Conservation (phyloP, 2,888 invertebrate species). For the Melipona bicolor region DNA sequence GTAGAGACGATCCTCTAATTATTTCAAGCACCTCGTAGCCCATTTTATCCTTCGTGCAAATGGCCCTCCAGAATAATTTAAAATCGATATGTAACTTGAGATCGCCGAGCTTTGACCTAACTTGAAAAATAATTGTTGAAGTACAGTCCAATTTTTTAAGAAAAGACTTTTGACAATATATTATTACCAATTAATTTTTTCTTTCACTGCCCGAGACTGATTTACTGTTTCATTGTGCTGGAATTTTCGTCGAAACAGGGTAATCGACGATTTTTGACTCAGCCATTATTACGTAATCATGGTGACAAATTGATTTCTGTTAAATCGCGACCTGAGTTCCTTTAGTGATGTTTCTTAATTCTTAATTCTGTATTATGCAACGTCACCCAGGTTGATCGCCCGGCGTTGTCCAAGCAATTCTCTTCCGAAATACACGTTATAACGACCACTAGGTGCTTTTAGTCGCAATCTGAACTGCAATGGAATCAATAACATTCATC, state of each 20-base stretch:
- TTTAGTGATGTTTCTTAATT: slow-evolving; percentile 25
- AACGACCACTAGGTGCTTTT: slow-evolving; percentile 50
- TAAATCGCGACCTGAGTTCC: slow-evolving; percentile 6
- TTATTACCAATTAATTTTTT: neutral
- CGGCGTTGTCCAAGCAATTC: neutral
- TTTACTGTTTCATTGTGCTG: neutral
- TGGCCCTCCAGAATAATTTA: slow-evolving; percentile 19
- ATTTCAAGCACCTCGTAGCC: slow-evolving; percentile 11
- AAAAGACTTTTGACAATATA: neutral
- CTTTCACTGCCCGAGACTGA: no score
- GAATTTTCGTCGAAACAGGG: neutral
- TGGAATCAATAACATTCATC: slow-evolving; percentile 73
- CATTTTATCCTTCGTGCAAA: slow-evolving; percentile 10
- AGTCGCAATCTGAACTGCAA: slow-evolving; percentile 73
- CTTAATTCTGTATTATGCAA: slow-evolving; percentile 19
- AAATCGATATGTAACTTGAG: slow-evolving; percentile 16
- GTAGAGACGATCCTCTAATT: slow-evolving; percentile 16
- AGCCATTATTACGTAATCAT: slow-evolving; percentile 33
- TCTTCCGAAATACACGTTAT: slow-evolving; percentile 30
- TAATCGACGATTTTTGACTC: neutral
- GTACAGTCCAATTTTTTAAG: neutral
- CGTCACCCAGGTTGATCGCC: neutral
- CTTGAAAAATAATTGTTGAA: slow-evolving; percentile 1
- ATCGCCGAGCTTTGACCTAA: neutral
- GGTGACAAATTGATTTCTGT: slow-evolving; percentile 37